Evolutionary conservation across 2,797 vertebrate genomes (phyloP), one percentile per base, ranked within the genome.

Genomic region (Phataginus tricuspis): DNA sequence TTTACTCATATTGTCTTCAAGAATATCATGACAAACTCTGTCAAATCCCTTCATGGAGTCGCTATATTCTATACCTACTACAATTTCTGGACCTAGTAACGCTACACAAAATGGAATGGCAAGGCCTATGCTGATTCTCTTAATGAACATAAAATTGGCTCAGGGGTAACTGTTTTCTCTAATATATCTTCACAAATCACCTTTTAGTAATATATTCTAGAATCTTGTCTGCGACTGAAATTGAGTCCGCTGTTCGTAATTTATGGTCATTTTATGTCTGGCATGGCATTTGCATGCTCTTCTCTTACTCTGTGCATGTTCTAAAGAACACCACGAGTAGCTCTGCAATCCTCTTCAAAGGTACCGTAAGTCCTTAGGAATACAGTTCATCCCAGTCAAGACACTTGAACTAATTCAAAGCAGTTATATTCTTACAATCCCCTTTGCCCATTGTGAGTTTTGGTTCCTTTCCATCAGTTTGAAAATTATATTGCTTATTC

Each of bases 401-500:
- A 89, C 31, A 78, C 34, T 31, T 61, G 63, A 85, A 86, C 74
- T 94, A 95, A 95, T 72, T 83, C 59, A 93, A 19, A 96, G 51
- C 69, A 96, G 79, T 2, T 53, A 86, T 94, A 91, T 94, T 85
- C 69, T 89, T 77, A n/a, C 10, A 89, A 31, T 79, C 49, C 49
- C 21, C 51, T 95, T 94, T 91, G 39, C 51, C 45, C 77, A 68
- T 61, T n/a, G 29, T 92, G 61, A 68, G 25, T 96, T 94, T 93
- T 77, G 55, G 57, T 90, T 91, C 75, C 68, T 94, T 83, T 82
- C 83, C 64, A 42, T 83, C 61, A 91, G 75, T 77, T 72, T 89
- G 53, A 91, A 97, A 92, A 96, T 68, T 63, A 75, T 78, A 79
- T 87, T 57, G 57, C 75, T 86, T 90, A 95, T 29, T 90, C 71